These are phyloP conservation scores for Lagocephalus sceleratus DNA, from an alignment of 2,797 vertebrate genomes.

Conservation along the genomic window DNA sequence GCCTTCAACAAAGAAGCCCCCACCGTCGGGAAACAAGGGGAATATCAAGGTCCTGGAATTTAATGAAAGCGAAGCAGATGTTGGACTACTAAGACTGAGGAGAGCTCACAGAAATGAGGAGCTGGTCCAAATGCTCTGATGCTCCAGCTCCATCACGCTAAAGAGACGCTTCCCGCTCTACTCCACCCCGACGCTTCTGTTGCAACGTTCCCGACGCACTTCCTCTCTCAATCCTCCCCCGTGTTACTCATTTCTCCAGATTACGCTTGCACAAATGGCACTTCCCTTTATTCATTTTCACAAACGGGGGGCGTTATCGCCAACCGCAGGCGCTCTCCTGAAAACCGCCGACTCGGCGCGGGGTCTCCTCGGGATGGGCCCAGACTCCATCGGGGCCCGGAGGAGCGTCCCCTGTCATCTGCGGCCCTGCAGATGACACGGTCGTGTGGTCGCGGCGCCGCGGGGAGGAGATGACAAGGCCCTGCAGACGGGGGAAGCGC, in stretches of 20 bases:
- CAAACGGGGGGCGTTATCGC: too few relatives aligned
- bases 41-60: conserved; percentile 60
- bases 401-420: conserved; percentile 57
- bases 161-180: conserved; percentile 28
- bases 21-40: conserved; percentile 52
- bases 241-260: conserved; percentile 28
- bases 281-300: conserved; percentile 1
- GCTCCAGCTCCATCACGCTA: conserved; percentile 26
- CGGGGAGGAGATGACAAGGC: conserved; percentile 47
- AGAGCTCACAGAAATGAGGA: conserved; percentile 14
- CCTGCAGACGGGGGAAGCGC: conserved; percentile 1
- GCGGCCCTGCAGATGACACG: conserved; percentile 48
- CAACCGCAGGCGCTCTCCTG: not conserved
- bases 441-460: conserved; percentile 48
- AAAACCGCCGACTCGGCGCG: not conserved
- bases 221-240: conserved; percentile 33
- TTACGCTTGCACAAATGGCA: conserved; percentile 12
- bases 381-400: conserved; percentile 43
- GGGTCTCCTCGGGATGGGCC: conserved; percentile 34
- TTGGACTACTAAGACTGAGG: conserved; percentile 13
- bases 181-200: conserved; percentile 39
- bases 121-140: conserved; percentile 16
- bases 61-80: conserved; percentile 45
- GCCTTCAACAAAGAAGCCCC: conserved; percentile 60
- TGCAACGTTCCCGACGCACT: conserved; percentile 50